Evolutionary conservation across 2,797 vertebrate species (phyloP).

Genomic region (Numenius phaeopus): DNA sequence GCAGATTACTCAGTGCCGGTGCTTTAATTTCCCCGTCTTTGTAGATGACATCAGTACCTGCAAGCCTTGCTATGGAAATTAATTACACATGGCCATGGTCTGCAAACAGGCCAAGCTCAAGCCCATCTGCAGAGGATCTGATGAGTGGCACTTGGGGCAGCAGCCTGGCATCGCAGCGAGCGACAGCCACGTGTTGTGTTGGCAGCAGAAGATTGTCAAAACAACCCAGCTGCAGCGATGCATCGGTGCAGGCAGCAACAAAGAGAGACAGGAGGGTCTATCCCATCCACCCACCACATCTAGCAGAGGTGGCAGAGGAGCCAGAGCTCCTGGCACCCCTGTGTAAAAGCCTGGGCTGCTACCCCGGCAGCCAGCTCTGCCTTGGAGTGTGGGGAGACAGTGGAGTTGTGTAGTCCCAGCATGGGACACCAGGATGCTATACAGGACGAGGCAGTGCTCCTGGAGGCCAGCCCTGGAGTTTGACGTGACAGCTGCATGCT

Average conservation of each 20-base stretch:
- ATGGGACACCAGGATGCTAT: background rate
- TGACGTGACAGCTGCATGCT: fast-evolving
- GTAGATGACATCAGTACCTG: background rate
- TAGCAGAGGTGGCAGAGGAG: background rate
- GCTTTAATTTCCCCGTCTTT: background rate
- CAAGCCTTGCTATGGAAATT: background rate
- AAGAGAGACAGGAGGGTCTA: background rate
- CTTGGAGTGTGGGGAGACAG: fast-evolving
- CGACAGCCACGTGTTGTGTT: fast-evolving
- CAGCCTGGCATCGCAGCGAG: background rate
- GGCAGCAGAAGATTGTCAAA: background rate
- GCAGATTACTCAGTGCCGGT: background rate
- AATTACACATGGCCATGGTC: background rate
- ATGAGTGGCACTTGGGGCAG: background rate
- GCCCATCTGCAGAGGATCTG: background rate
- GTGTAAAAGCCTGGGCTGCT: background rate
- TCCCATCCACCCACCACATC: too few species aligned
- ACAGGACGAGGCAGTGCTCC: background rate
- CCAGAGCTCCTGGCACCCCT: background rate
- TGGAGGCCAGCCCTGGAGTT: background rate
- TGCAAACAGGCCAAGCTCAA: background rate
- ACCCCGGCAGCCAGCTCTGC: background rate
- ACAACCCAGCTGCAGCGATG: background rate
- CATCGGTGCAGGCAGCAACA: fast-evolving
- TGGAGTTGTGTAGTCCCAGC: background rate